Percentiles rank a stretch among this genome's conserved stretches.
Evolutionary conservation across 2,113 vertebrate species (phyloP).

Genomic region (Seriola rivoliana): DNA sequence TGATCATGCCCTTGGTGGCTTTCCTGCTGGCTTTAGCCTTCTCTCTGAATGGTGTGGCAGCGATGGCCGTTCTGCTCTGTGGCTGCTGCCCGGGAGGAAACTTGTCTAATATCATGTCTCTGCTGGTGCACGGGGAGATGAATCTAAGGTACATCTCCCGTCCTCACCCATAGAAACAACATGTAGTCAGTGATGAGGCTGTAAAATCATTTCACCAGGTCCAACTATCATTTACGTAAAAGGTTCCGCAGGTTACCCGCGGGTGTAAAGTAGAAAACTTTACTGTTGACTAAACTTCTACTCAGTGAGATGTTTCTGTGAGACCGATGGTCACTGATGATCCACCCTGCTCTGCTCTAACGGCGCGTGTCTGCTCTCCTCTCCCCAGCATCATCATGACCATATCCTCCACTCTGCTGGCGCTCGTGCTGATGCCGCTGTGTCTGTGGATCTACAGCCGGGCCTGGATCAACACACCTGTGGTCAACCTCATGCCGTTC

Average conservation of each 20-base stretch:
- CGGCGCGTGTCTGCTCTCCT: background rate
- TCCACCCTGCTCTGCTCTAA: too few relatives aligned
- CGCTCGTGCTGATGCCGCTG: conserved; percentile 94
- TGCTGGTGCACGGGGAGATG: conserved; percentile 97
- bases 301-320: background rate
- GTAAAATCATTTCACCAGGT: background rate
- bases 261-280: background rate
- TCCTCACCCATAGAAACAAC: too few relatives aligned
- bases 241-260: conserved; percentile 11
- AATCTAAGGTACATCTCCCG: conserved; percentile 91
- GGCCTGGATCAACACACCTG: conserved; percentile 94
- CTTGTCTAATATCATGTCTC: conserved; percentile 95
- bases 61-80: conserved; percentile 94
- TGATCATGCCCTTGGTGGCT: conserved; percentile 94
- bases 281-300: background rate
- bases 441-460: conserved; percentile 98
- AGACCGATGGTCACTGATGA: too few relatives aligned
- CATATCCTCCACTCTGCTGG: conserved; percentile 94
- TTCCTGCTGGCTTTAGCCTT: conserved; percentile 92
- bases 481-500: conserved; percentile 93
- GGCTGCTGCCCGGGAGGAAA: conserved; percentile 98
- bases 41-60: conserved; percentile 93
- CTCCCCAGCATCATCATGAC: conserved; percentile 95
- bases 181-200: background rate
- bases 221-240: background rate